Evolutionary conservation across 2,113 vertebrate genomes (phyloP).

Genomic region (Hippocampus comes): DNA sequence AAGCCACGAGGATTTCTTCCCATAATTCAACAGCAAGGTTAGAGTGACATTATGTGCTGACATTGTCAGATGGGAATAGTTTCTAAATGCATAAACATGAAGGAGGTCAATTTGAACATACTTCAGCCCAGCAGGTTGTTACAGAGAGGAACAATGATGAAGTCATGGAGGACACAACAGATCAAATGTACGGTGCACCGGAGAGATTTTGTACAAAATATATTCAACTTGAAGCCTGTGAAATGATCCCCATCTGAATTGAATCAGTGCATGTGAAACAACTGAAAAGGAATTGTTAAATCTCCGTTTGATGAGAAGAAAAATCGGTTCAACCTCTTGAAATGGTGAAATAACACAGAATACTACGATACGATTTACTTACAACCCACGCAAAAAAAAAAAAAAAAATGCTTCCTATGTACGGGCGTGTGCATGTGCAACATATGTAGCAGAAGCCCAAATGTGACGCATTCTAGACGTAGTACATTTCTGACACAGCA

Average conservation of each 20-base stretch:
- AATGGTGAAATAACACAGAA: no score
- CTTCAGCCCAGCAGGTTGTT: background rate
- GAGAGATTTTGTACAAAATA: background rate
- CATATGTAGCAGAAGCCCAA: no score
- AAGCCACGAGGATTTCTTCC: slow-evolving; percentile 28
- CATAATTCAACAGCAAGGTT: slow-evolving; percentile 36
- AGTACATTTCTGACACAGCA: no score
- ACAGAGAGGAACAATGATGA: slow-evolving; percentile 5
- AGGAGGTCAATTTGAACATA: slow-evolving; percentile 10
- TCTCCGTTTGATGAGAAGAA: no score
- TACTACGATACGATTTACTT: no score
- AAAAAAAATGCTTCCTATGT: no score
- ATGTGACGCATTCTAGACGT: no score
- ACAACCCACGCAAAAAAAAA: no score
- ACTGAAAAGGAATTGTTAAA: background rate
- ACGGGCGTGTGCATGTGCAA: no score
- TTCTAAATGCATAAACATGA: slow-evolving; percentile 33
- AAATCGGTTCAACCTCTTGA: no score
- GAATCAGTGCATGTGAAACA: background rate
- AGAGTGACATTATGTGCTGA: slow-evolving; percentile 26
- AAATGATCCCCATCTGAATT: background rate
- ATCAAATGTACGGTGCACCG: background rate
- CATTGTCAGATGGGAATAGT: slow-evolving; percentile 12
- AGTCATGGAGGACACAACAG: background rate
- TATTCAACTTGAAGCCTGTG: background rate